Evolutionary conservation across 1,140 invertebrate genomes (phyloP).

Genomic region (Saxidomus purpurata): DNA sequence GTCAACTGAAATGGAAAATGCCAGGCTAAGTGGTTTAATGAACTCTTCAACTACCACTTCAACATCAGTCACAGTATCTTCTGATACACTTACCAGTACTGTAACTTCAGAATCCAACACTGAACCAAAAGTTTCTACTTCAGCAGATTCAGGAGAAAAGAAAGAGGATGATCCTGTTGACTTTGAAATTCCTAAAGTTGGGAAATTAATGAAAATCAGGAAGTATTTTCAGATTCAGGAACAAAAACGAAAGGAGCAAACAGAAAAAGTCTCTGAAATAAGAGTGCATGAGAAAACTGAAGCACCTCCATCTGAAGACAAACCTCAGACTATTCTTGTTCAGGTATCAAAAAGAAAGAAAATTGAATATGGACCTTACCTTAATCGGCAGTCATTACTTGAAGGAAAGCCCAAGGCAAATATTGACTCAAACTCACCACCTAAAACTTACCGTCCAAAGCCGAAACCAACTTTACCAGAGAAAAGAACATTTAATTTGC

Average conservation of each 20-base stretch:
- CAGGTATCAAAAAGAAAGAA: constrained; percentile 65
- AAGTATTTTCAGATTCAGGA: constrained; percentile 62
- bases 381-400: constrained; percentile 57
- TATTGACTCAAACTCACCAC: constrained; percentile 23
- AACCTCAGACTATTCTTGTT: constrained; percentile 63
- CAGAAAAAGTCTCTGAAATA: constrained; percentile 50
- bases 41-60: constrained; percentile 2
- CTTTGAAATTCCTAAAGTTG: constrained; percentile 64
- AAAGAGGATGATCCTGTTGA: constrained; percentile 62
- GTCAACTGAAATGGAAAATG: constrained; percentile 51
- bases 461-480: constrained; percentile 55
- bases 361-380: constrained; percentile 65
- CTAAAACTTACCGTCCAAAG: constrained; percentile 57
- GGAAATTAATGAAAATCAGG: constrained; percentile 63
- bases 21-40: constrained; percentile 42
- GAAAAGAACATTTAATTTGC: constrained; percentile 58
- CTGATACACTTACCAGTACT: not conserved
- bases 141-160: constrained; percentile 23
- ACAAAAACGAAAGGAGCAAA: constrained; percentile 56
- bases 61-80: not conserved
- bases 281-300: constrained; percentile 56
- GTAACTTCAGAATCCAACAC: constrained; percentile 9
- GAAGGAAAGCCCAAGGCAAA: constrained; percentile 56
- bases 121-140: constrained; percentile 20
- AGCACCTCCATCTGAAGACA: constrained; percentile 19